Percentiles rank a stretch among this genome's conserved stretches.
Evolutionary conservation across 1,140 invertebrate species (phyloP).

Genomic region (Luehdorfia chinensis): DNA sequence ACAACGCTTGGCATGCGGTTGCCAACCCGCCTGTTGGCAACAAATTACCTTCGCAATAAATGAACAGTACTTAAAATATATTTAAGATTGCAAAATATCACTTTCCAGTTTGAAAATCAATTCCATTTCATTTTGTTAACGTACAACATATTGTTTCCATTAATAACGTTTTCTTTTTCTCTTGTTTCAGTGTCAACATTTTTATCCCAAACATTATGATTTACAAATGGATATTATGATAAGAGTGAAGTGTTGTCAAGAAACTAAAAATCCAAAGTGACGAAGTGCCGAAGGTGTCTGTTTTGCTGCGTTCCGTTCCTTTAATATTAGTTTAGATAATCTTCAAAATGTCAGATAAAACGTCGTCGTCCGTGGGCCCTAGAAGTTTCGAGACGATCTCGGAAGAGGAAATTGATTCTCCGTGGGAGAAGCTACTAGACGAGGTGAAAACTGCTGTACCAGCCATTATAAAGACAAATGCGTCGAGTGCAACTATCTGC

Average conservation of each 20-base stretch:
- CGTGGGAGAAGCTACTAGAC: conserved; percentile 70
- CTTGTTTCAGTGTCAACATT: conserved; percentile 76
- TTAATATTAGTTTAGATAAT: conserved; percentile 26
- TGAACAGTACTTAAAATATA: no score
- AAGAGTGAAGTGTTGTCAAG: conserved; percentile 76
- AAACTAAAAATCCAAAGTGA: conserved; percentile 77
- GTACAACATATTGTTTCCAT: no score
- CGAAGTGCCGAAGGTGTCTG: conserved; percentile 68
- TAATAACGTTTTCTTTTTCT: conserved; percentile 21
- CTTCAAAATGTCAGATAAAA: conserved; percentile 68
- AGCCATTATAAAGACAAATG: conserved; percentile 70
- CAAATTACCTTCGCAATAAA: no score
- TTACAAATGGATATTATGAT: conserved; percentile 78
- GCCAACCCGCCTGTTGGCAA: no score
- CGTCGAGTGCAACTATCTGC: conserved; percentile 62
- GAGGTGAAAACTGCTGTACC: conserved; percentile 64
- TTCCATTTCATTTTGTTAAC: no score
- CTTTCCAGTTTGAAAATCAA: no score
- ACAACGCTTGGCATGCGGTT: no score
- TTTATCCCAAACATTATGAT: conserved; percentile 76
- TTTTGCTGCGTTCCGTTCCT: conserved; percentile 64
- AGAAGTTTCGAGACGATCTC: conserved; percentile 74
- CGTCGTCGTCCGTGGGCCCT: conserved; percentile 62
- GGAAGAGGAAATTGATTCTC: conserved; percentile 67
- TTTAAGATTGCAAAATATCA: no score